phyloP scores from a whole-genome alignment of 2,888 invertebrate genomes.

The Tinea semifulvella region DNA sequence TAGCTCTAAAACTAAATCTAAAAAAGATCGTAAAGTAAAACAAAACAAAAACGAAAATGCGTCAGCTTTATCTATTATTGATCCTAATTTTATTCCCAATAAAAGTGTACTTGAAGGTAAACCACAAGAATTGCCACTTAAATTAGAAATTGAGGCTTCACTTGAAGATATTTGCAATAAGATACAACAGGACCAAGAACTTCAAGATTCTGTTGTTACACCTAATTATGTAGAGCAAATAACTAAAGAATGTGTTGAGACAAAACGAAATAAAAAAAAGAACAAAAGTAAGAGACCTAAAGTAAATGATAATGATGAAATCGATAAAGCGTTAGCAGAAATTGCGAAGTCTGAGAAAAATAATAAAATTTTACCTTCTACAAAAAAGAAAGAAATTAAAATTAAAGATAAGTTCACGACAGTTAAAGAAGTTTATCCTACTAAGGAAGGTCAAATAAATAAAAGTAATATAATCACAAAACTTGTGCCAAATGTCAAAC shows the following conservation, averaged over 20 bases:
- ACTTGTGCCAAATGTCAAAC: conserved; percentile 22
- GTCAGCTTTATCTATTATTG: no score
- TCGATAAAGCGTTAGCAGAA: conserved; percentile 53
- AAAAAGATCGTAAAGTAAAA: no score
- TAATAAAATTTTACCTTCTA: neutral
- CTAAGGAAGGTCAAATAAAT: neutral
- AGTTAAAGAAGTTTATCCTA: neutral
- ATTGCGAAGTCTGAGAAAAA: conserved; percentile 39
- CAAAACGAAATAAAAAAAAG: conserved; percentile 42
- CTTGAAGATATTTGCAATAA: no score
- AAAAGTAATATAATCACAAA: neutral
- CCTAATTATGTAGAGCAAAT: no score
- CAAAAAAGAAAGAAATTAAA: neutral
- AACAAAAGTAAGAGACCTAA: conserved; percentile 40
- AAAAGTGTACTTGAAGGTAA: no score
- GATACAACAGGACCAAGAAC: no score
- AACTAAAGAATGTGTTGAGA: conserved; percentile 26
- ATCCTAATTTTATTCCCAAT: no score
- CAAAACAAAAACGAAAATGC: no score
- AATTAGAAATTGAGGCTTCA: no score
- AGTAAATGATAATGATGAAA: conserved; percentile 40
- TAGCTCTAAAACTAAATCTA: no score
- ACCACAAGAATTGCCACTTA: no score
- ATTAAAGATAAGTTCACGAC: neutral
- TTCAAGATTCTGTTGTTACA: no score